Percentiles rank a stretch among this genome's conserved stretches.
Conservation (phyloP, 2,113 vertebrate species). For the Triplophysa siluroides region DNA sequence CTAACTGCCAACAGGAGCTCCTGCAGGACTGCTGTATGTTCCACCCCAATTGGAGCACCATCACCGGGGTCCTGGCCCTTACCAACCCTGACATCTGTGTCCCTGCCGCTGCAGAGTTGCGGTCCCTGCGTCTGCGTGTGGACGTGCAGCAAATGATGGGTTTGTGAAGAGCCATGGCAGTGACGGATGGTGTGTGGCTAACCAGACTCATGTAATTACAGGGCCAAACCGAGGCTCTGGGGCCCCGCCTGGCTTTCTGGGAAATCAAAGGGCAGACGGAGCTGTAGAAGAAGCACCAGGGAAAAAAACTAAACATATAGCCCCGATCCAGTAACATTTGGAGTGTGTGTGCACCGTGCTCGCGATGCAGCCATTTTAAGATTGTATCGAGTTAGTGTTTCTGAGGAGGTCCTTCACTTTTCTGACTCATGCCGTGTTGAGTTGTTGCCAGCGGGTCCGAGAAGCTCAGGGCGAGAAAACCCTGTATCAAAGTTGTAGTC, state of each 20-base stretch:
- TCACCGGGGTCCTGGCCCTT: conserved; percentile 52
- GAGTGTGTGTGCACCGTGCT: conserved; percentile 29
- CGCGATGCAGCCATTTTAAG: conserved; percentile 26
- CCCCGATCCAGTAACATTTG: conserved; percentile 31
- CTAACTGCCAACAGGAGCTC: conserved; percentile 49
- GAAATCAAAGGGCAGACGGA: conserved; percentile 55
- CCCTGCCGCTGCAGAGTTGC: conserved; percentile 45
- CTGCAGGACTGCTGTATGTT: conserved; percentile 45
- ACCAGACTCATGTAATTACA: conserved; percentile 56
- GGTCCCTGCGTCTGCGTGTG: conserved; percentile 47
- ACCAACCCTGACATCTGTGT: conserved; percentile 59
- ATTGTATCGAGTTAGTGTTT: conserved; percentile 25
- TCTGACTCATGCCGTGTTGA: background rate
- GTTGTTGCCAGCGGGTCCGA: conserved; percentile 4
- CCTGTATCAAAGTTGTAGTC: background rate
- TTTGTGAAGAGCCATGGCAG: conserved; percentile 49
- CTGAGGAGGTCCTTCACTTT: conserved; percentile 10
- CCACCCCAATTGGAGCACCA: conserved; percentile 44
- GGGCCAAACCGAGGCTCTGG: conserved; percentile 44
- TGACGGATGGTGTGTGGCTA: conserved; percentile 57
- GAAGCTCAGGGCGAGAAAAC: conserved; percentile 17
- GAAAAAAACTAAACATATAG: conserved; percentile 30
- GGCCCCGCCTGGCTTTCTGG: conserved; percentile 53
- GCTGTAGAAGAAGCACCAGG: conserved; percentile 41
- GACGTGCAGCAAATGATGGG: conserved; percentile 57